Evolutionary conservation across 2,797 vertebrate genomes (phyloP).

Genomic region (Anniella stebbinsi): DNA sequence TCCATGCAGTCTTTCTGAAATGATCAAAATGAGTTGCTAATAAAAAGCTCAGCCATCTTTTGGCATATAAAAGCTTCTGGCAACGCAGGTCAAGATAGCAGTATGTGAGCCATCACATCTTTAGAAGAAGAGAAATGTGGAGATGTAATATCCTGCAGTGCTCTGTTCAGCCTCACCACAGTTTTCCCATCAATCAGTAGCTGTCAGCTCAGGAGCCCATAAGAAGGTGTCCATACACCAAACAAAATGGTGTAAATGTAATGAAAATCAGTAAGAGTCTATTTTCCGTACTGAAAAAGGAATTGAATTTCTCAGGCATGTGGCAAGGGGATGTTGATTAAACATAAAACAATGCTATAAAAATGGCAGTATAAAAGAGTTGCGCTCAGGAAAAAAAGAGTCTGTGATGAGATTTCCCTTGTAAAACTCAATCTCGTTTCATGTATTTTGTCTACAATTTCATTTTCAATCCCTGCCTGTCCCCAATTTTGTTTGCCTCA

Average conservation of each 20-base stretch:
- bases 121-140: not conserved
- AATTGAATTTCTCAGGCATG: constrained; percentile 72
- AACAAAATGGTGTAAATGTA: constrained; percentile 30
- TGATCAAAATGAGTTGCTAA: not conserved
- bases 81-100: constrained; percentile 3
- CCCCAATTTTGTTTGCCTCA: not conserved
- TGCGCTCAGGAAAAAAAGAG: rapidly evolving
- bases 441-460: constrained; percentile 26
- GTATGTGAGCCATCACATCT: not conserved
- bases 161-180: not conserved
- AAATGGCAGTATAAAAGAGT: constrained; percentile 4
- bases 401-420: constrained; percentile 20
- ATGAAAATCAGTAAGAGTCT: constrained; percentile 63
- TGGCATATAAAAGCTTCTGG: not conserved
- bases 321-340: constrained; percentile 55
- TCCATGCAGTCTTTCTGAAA: not conserved
- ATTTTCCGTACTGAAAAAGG: constrained; percentile 55
- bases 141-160: not conserved
- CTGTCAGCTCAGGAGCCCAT: constrained; percentile 17
- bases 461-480: not conserved
- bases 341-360: constrained; percentile 48
- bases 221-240: not conserved
- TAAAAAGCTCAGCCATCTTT: not conserved
- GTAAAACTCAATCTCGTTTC: not conserved
- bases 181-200: not conserved